These are phyloP conservation scores for Lophotriccus pileatus DNA, from an alignment of 2,797 vertebrate genomes.

Conservation along the genomic window DNA sequence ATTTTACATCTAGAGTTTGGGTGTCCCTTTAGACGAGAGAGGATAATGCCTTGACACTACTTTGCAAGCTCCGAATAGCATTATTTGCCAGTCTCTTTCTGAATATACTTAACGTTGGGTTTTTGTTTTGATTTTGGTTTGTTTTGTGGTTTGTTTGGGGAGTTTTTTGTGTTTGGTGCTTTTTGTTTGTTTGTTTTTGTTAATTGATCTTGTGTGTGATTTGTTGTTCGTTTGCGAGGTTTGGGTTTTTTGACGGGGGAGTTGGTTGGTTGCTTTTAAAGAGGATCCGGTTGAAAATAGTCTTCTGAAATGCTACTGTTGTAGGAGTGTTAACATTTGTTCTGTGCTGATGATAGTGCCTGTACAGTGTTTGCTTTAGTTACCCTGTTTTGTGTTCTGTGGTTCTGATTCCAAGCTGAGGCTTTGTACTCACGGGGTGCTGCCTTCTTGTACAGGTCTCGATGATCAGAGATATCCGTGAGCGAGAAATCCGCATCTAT, in stretches of 20 bases:
- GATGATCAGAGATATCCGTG: conserved; percentile 96
- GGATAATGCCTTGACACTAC: not conserved
- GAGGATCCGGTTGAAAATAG: not conserved
- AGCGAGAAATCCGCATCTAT: conserved; percentile 96
- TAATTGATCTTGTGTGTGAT: not conserved
- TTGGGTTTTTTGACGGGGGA: rapidly evolving
- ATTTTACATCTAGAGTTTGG: not conserved
- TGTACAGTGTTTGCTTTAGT: not conserved
- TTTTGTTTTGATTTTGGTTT: not conserved
- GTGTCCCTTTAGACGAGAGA: not conserved
- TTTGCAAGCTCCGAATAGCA: not conserved
- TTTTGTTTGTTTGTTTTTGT: not conserved
- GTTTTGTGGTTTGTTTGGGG: not conserved
- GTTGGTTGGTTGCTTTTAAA: not conserved
- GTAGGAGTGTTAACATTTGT: not conserved
- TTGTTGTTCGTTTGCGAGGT: not conserved
- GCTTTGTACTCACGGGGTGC: rapidly evolving
- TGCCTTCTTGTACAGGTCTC: conserved; percentile 83
- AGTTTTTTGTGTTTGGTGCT: not conserved
- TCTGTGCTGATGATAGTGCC: not conserved
- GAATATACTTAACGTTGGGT: not conserved
- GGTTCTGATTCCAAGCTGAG: not conserved
- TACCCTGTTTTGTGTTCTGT: not conserved
- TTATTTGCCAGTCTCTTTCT: not conserved
- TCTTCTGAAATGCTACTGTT: not conserved